Evolutionary conservation across 2,113 vertebrate species (phyloP).

Genomic region (Campylomormyrus tamandua): DNA sequence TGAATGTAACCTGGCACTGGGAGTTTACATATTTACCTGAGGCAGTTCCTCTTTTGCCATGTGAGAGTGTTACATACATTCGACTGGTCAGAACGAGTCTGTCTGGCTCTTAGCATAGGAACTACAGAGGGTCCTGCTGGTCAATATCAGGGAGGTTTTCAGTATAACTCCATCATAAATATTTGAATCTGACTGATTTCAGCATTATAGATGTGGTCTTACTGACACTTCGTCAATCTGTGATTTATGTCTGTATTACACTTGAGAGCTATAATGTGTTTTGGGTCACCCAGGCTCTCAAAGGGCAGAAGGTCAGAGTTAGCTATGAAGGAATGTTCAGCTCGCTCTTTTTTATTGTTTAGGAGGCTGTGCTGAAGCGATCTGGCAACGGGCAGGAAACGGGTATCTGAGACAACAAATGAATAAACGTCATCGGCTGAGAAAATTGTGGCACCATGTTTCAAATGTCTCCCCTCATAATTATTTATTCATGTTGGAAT

Average conservation of each 20-base stretch:
- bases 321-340: constrained; percentile 28
- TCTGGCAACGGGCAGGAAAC: neutral
- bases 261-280: neutral
- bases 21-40: constrained; percentile 25
- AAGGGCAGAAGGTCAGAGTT: constrained; percentile 35
- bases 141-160: neutral
- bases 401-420: neutral
- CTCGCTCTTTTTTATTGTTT: constrained; percentile 21
- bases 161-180: neutral
- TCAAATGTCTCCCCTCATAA: neutral
- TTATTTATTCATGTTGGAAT: neutral
- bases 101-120: neutral
- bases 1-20: neutral
- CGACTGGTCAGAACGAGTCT: neutral
- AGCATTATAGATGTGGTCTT: neutral
- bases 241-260: neutral
- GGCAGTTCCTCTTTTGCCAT: neutral
- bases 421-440: neutral
- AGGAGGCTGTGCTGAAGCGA: neutral
- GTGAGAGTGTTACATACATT: constrained; percentile 12
- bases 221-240: neutral
- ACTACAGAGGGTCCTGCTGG: neutral
- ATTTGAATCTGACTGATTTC: neutral
- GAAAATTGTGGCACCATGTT: neutral
- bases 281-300: neutral